Evolutionary conservation across 2,888 invertebrate genomes (phyloP), one percentile per base, ranked within the genome.

Genomic region (Cerceris rybyensis): DNA sequence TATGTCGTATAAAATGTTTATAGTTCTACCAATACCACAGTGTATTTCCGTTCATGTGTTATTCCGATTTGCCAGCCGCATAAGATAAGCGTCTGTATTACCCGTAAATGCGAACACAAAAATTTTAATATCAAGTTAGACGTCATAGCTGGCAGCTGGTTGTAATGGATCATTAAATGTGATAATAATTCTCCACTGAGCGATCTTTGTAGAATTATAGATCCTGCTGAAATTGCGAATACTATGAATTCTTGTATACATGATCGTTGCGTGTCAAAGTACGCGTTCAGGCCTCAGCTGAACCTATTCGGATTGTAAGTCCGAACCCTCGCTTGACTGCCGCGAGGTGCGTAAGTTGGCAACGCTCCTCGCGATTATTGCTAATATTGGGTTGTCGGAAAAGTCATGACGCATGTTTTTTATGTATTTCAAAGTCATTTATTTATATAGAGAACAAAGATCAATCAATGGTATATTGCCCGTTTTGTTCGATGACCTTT

Each of bases 1-100:
- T 60, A 49, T 57, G 59, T 1, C 5, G 6, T 41, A 17, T 61
- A 59, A 71, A 65, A 57, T 46, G 58, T 78, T 78, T 58, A 63
- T 43, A 8, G n/a, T 17, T 52, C 60, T 52, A 7, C 6, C n/a
- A 11, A 41, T 41, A 11, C 11, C 28, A 13, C 50, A 41, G 13
- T 50, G 46, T 14, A 13, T n/a, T 57, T 13, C 17, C 55, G 28
- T 17, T 14, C 6, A 13, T 52, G 50, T 60, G 9, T 14, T 17
- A 28, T 11, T 57, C 17, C 42, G 7, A 63, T 14, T 68, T 49
- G 8, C 7, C 28, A 41, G 28, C 41, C 50, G n/a, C 16, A 52
- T 17, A 28, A 17, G 52, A 43, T 28, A 11, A 17, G n/a, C 8
- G 43, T 28, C 17, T 16, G 52, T 69, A 65, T 58, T 66, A 43